Base-by-base conservation (phyloP, 2,888 invertebrate genomes). In the Lochmaea capreae region DNA sequence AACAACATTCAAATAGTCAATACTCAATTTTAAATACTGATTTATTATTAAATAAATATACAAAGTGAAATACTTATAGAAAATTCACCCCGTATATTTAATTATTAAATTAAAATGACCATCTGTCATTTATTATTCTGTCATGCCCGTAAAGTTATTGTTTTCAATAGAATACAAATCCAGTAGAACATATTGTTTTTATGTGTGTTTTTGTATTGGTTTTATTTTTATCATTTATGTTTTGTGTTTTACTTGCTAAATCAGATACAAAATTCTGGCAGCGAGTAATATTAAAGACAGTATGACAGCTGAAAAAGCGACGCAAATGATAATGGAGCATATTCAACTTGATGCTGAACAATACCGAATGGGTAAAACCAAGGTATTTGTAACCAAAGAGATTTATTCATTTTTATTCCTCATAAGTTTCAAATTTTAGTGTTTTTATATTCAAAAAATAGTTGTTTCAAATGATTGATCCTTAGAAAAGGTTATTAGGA, bases 241-340 rank as follows among this genome's bases (percentile, higher is more conserved):
- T 75, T 39, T 39, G 39, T 42, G 66, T 73, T 76, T 65, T 69
- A 68, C 78, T 83, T 82, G 82, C 83, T 77, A 66, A 82, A 82
- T 91, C 94, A 97, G 97, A 94, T 99, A 99, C 95, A 97, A 97
- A 92, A 98, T 99, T 93, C 95, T 99, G 93, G 97, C 97, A 90
- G 96, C 98, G 88, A 94, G 94, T 89, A 92, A 90, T 88, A 88
- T 95, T 88, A 93, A 91, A 91, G 93, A 93, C 82, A 90, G 90
- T 82, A 92, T 91, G 87, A 89, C 92, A 80, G 90, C 93, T 79
- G 92, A 93, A 89, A 93, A 95, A 90, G 94, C 94, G 83, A 92
- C 96, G 79, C 90, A 92, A 88, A 91, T 93, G 89, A 94, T 97
- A 89, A 92, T 96, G 89, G 94, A 94, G 82, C 88, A 90, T 84